phyloP scores from a whole-genome alignment of 2,113 vertebrate species.

The Datnioides undecimradiatus region DNA sequence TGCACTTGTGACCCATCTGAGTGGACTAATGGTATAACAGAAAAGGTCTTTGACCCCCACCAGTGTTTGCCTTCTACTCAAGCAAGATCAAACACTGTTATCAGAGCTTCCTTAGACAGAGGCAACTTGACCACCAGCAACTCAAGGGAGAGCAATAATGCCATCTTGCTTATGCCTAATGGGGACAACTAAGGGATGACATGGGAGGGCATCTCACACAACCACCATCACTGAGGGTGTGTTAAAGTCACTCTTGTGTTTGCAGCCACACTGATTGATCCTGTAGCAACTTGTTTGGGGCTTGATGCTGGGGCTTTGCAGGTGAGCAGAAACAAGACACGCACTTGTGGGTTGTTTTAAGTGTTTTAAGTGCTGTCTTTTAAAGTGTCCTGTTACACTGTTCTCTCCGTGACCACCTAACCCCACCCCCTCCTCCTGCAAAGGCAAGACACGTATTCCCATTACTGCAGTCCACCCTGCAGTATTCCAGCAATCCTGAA shows the following conservation, averaged over 20 bases:
- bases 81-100: conserved; percentile 71
- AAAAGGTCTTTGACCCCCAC: conserved; percentile 53
- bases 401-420: conserved; percentile 65
- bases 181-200: conserved; percentile 20
- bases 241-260: conserved; percentile 20
- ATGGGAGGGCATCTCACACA: neutral
- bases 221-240: neutral
- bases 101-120: conserved; percentile 50
- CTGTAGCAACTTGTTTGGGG: conserved; percentile 73
- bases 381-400: conserved; percentile 76
- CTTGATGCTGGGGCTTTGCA: conserved; percentile 54
- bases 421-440: conserved; percentile 41
- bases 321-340: conserved; percentile 78
- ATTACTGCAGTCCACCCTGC: neutral
- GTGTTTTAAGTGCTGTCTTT: conserved; percentile 82
- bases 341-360: conserved; percentile 55
- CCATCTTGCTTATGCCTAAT: conserved; percentile 2
- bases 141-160: conserved; percentile 33
- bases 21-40: conserved; percentile 62
- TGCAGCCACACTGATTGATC: conserved; percentile 16
- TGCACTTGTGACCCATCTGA: conserved; percentile 52
- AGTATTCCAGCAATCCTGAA: neutral
- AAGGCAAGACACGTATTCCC: conserved; percentile 56
- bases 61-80: conserved; percentile 63
- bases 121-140: conserved; percentile 40